A percentile compares a stretch with the other conserved stretches of the same genome.
These are phyloP conservation scores for Loripinus fragilis DNA, from an alignment of 2,888 invertebrate genomes.

Conservation along the genomic window DNA sequence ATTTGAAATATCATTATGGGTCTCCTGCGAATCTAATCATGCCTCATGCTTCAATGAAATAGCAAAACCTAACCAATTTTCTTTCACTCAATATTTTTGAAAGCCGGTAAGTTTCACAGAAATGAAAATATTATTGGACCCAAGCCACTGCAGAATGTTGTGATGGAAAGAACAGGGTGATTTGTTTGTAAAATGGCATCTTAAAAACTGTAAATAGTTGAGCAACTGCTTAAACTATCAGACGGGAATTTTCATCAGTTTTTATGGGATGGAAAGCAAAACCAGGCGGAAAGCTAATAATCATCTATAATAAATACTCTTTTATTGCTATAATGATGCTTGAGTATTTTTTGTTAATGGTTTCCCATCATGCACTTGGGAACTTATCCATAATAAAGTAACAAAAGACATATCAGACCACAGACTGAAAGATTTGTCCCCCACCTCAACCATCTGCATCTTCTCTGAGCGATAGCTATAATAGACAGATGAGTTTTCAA, in stretches of 20 bases:
- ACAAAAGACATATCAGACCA: too few relatives aligned
- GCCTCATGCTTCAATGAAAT: background rate
- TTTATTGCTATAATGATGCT: constrained; percentile 7
- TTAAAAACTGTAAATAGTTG: constrained; percentile 4
- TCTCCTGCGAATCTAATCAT: background rate
- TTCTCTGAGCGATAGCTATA: too few relatives aligned
- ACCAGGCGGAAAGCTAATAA: background rate
- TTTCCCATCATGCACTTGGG: background rate
- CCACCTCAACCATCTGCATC: too few relatives aligned
- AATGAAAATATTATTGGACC: constrained; percentile 45
- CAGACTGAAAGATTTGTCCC: too few relatives aligned
- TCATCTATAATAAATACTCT: background rate
- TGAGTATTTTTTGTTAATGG: background rate
- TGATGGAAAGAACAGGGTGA: background rate
- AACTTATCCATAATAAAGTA: too few relatives aligned
- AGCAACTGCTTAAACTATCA: constrained; percentile 6
- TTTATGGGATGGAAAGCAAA: constrained; percentile 12
- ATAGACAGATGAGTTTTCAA: too few relatives aligned
- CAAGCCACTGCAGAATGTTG: constrained; percentile 26
- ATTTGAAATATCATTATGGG: constrained; percentile 4
- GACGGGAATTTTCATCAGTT: background rate
- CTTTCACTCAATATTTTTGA: background rate
- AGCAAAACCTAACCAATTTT: background rate
- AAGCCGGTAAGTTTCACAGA: background rate
- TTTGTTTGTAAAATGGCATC: background rate